Conservation (phyloP, 2,113 vertebrate species). For the Xyrauchen texanus region DNA sequence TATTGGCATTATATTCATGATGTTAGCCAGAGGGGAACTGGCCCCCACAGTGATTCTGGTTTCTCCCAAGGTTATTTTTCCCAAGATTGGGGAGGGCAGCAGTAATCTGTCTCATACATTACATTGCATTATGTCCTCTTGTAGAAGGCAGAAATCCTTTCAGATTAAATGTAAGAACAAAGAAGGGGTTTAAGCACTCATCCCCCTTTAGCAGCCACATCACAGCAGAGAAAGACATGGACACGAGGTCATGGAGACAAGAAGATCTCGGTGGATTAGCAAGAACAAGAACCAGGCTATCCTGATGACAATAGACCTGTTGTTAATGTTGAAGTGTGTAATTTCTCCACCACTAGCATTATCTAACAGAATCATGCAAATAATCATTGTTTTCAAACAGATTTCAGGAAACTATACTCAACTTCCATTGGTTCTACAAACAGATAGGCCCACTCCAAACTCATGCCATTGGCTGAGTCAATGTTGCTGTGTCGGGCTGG, state of each 20-base stretch:
- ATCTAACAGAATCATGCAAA: too few species aligned
- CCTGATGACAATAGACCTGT: not conserved
- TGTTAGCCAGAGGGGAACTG: too few species aligned
- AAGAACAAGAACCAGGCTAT: not conserved
- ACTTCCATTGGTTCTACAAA: too few species aligned
- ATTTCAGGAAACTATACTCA: too few species aligned
- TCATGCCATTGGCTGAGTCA: too few species aligned
- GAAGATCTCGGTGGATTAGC: not conserved
- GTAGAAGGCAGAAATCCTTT: slow-evolving; percentile 38
- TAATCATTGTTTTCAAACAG: too few species aligned
- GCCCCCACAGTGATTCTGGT: too few species aligned
- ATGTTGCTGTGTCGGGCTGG: too few species aligned
- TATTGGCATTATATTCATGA: too few species aligned
- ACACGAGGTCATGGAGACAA: not conserved
- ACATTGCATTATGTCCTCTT: slow-evolving; percentile 22
- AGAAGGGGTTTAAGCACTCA: slow-evolving; percentile 9
- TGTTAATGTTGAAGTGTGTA: not conserved
- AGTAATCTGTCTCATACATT: slow-evolving; percentile 37
- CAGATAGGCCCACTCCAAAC: too few species aligned
- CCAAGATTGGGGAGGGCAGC: slow-evolving; percentile 36
- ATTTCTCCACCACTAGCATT: too few species aligned
- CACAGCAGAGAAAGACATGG: slow-evolving; percentile 23
- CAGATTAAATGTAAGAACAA: slow-evolving; percentile 45
- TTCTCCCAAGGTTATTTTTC: too few species aligned
- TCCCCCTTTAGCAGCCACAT: slow-evolving; percentile 14